These are phyloP conservation scores for Apeltes quadracus DNA, from an alignment of 2,113 vertebrate species.

Conservation along the genomic window DNA sequence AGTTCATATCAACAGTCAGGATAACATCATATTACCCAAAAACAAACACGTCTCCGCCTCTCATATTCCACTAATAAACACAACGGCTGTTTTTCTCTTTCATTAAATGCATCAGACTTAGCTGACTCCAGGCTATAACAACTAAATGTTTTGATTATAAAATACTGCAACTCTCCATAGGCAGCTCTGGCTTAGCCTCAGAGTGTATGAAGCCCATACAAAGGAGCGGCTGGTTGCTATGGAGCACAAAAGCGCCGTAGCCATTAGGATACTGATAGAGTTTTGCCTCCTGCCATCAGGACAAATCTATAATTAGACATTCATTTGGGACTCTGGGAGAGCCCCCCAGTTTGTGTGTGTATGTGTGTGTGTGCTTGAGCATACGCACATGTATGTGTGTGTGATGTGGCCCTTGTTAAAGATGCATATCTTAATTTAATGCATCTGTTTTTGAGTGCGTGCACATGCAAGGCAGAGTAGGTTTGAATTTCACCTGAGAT, in stretches of 20 bases:
- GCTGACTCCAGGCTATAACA: slow-evolving; percentile 83
- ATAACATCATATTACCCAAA: not conserved
- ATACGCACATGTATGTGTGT: not conserved
- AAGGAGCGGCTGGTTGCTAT: slow-evolving; percentile 85
- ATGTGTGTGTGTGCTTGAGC: not conserved
- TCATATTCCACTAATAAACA: slow-evolving; percentile 56
- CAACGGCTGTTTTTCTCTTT: slow-evolving; percentile 74
- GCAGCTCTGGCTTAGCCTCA: slow-evolving; percentile 82
- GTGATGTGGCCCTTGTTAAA: not conserved
- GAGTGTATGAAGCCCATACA: slow-evolving; percentile 81
- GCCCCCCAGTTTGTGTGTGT: slow-evolving; percentile 62
- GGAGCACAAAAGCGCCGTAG: slow-evolving; percentile 86
- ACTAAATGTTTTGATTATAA: slow-evolving; percentile 86
- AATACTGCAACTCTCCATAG: slow-evolving; percentile 84
- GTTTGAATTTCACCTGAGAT: slow-evolving; percentile 17
- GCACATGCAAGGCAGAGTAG: not conserved
- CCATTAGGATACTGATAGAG: slow-evolving; percentile 88
- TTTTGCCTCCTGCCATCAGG: slow-evolving; percentile 89
- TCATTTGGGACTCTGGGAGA: slow-evolving; percentile 90
- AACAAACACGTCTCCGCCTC: not conserved
- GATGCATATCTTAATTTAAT: not conserved
- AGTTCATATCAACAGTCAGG: too few species aligned
- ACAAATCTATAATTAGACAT: slow-evolving; percentile 94
- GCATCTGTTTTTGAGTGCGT: not conserved
- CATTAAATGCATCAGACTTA: slow-evolving; percentile 77